Evolutionary conservation across 2,888 invertebrate genomes (phyloP), one percentile per base, ranked within the genome.

Genomic region (Rhaphigaster nebulosa): DNA sequence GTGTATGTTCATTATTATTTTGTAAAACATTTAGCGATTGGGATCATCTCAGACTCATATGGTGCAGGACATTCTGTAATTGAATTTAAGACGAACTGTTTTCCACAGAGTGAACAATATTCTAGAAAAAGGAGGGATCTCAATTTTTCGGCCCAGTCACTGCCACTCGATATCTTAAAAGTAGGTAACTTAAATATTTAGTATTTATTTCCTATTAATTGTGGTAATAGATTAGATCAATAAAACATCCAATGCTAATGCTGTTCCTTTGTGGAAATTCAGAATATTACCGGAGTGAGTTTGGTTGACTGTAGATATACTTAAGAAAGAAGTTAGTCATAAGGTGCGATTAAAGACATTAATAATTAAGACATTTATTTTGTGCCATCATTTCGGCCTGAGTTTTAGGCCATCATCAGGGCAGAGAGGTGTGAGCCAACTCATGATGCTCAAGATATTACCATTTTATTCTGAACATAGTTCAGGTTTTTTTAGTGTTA

Each of bases 51-150:
- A 18, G 91, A 91, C 87, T 91, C 91, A 50, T 89, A 91, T 50
- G 91, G 91, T 23, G 90, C 90, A 29, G 90, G 87, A 56, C 91
- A 91, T 38, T 87, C 91, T 20, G 65, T 92, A 52, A 87, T 91
- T 65, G 92, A 92, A 87, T 92, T 92, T 90, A 92, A 92, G 87
- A 92, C 92, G 38, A 92, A 92, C 90, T 92, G 92, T 87, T 91
- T 92, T 54, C 92, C 92, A 26, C 91, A 91, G 1, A 91, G 87
- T n/a, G 90, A 91, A n/a, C 92, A 91, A 60, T 92, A 92, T 87
- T 91, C 91, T 29, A 87, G 91, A 12, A 88, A 89, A 23, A 87
- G 92, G 54, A 92, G 70, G 41, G 84, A 84, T 45, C 84, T 84
- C n/a, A 84, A 84, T 84, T 50, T 84, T 84, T 84, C 84, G 10